Conservation (phyloP, 2,888 invertebrate genomes). For the Dendrolimus pini region DNA sequence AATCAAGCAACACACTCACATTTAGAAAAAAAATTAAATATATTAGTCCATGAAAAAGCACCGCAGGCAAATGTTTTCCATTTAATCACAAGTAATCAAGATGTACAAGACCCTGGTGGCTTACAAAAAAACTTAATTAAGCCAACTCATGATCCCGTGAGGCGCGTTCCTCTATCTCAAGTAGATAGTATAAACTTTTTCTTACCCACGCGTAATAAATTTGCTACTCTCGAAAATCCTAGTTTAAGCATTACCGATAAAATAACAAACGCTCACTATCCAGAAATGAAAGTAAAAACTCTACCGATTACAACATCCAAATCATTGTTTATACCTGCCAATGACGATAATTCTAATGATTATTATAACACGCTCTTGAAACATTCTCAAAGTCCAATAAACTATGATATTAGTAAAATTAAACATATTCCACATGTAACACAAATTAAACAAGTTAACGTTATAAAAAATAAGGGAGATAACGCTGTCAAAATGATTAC, state of each 20-base stretch:
- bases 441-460: constrained; percentile 36
- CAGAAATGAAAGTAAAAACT: neutral
- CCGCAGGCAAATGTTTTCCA: constrained; percentile 22
- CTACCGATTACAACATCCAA: neutral
- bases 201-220: constrained; percentile 20
- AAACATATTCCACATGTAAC: constrained; percentile 14
- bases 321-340: neutral
- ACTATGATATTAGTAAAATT: neutral
- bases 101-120: too few relatives aligned
- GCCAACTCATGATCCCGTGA: constrained; percentile 24
- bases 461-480: constrained; percentile 37
- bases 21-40: constrained; percentile 21
- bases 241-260: neutral
- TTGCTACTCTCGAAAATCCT: neutral
- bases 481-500: constrained; percentile 21
- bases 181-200: constrained; percentile 37
- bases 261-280: neutral
- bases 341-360: neutral
- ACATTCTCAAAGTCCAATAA: neutral
- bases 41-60: constrained; percentile 25
- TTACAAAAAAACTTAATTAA: neutral
- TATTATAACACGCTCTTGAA: neutral
- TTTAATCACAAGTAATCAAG: constrained; percentile 6
- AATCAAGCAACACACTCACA: constrained; percentile 16
- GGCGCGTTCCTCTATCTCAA: constrained; percentile 33